These are phyloP conservation scores for Trilocha varians DNA, from an alignment of 2,888 invertebrate species.

Conservation along the genomic window DNA sequence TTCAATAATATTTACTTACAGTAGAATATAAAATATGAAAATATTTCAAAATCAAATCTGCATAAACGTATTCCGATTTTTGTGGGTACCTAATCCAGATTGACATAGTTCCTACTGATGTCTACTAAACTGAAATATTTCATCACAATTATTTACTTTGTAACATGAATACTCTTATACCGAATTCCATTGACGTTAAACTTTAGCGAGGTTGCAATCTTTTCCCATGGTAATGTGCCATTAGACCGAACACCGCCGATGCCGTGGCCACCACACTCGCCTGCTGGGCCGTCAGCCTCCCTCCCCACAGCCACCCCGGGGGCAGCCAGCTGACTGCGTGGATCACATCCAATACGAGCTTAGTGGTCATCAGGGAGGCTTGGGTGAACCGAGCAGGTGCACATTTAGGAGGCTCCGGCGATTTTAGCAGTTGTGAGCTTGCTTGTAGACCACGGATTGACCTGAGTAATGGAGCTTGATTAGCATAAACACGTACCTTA, in stretches of 20 bases:
- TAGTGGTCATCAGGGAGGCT: slow-evolving; percentile 46
- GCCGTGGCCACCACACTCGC: slow-evolving; percentile 41
- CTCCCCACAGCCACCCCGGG: slow-evolving; percentile 85
- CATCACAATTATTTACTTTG: too few relatives aligned
- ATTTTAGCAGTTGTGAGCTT: slow-evolving; percentile 30
- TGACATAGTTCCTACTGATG: too few relatives aligned
- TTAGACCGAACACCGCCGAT: slow-evolving; percentile 42
- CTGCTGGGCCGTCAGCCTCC: slow-evolving; percentile 60
- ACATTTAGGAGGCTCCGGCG: slow-evolving; percentile 35
- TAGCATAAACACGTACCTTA: too few relatives aligned
- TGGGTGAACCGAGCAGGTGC: slow-evolving; percentile 47
- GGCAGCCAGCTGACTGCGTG: slow-evolving; percentile 89
- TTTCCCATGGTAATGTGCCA: slow-evolving; percentile 50
- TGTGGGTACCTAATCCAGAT: too few relatives aligned
- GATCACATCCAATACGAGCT: slow-evolving; percentile 76
- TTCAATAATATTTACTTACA: too few relatives aligned
- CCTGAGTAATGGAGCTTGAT: slow-evolving; percentile 32
- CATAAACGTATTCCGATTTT: neutral
- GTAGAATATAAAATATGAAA: neutral
- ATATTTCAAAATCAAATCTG: neutral
- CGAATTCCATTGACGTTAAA: neutral
- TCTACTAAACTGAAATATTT: too few relatives aligned
- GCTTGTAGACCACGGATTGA: slow-evolving; percentile 47
- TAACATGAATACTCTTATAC: too few relatives aligned
- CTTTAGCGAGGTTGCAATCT: slow-evolving; percentile 25